Evolutionary conservation across 2,113 vertebrate species (phyloP).

Genomic region (Neotragus moschatus): DNA sequence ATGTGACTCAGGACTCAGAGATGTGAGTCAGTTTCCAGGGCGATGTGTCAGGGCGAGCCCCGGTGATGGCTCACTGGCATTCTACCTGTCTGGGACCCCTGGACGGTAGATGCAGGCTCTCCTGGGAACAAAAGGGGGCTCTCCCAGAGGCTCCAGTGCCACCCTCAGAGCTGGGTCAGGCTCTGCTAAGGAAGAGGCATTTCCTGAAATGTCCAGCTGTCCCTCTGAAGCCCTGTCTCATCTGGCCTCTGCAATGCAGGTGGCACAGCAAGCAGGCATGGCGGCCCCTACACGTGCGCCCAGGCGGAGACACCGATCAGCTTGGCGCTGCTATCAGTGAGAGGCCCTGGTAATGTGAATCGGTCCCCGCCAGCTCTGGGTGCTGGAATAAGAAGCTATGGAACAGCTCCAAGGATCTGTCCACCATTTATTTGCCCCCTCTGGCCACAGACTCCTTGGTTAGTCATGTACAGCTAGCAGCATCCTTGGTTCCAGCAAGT

Average conservation of each 20-base stretch:
- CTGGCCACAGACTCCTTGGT: constrained; percentile 67
- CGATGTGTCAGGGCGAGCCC: constrained; percentile 62
- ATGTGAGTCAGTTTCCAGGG: constrained; percentile 70
- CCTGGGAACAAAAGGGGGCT: neutral
- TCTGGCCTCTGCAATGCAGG: neutral
- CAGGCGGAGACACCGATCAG: neutral
- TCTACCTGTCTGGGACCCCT: constrained; percentile 29
- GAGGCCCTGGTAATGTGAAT: constrained; percentile 12
- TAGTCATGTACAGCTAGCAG: constrained; percentile 53
- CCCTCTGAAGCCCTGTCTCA: neutral
- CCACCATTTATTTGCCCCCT: constrained; percentile 60
- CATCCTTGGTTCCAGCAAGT: constrained; percentile 45
- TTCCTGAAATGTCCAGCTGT: accelerated
- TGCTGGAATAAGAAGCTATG: constrained; percentile 54
- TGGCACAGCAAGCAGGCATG: accelerated
- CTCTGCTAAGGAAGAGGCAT: neutral
- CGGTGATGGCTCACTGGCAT: constrained; percentile 33
- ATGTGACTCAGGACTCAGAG: constrained; percentile 76
- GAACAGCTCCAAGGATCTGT: constrained; percentile 59
- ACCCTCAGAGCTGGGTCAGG: neutral
- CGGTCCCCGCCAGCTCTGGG: neutral
- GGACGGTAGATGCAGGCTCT: neutral
- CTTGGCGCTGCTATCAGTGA: neutral
- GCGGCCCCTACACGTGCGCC: neutral
- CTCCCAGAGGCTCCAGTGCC: neutral